Percentiles rank a stretch among this genome's conserved stretches.
Conservation (phyloP, 1,140 invertebrate genomes). For the Eupristina koningsbergeri region DNA sequence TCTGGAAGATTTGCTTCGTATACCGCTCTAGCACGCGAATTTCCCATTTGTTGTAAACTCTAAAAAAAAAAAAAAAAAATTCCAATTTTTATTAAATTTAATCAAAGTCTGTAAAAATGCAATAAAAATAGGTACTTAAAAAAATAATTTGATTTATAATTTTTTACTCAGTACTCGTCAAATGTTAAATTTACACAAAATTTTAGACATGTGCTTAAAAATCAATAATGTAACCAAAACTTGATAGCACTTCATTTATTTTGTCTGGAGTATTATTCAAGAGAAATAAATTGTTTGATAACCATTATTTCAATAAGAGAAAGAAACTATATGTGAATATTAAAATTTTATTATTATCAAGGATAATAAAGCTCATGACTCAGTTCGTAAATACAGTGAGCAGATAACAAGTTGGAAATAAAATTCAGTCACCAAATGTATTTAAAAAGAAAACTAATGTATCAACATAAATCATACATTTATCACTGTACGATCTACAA, state of each 20-base stretch:
- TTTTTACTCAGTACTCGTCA: too few species aligned
- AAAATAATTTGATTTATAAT: too few species aligned
- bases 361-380: conserved; percentile 36
- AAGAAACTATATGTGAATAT: background rate
- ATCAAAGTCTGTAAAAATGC: too few species aligned
- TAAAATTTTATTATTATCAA: conserved; percentile 9
- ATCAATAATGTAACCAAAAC: too few species aligned
- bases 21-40: conserved; percentile 94
- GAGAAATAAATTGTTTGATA: too few species aligned
- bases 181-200: too few species aligned
- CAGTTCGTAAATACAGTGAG: conserved; percentile 23
- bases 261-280: too few species aligned
- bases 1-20: conserved; percentile 98
- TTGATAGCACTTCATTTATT: too few species aligned
- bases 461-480: background rate
- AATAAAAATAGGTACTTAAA: too few species aligned
- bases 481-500: background rate
- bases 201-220: too few species aligned
- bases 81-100: background rate
- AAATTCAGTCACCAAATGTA: background rate
- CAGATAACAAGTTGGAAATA: conserved; percentile 17
- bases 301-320: background rate
- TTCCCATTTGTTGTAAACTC: conserved; percentile 98
- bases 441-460: background rate
- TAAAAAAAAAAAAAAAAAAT: conserved; percentile 56